Evolutionary conservation across 2,888 invertebrate species (phyloP), one percentile per base, ranked within the genome.

Genomic region (Catotricha subobsoleta): DNA sequence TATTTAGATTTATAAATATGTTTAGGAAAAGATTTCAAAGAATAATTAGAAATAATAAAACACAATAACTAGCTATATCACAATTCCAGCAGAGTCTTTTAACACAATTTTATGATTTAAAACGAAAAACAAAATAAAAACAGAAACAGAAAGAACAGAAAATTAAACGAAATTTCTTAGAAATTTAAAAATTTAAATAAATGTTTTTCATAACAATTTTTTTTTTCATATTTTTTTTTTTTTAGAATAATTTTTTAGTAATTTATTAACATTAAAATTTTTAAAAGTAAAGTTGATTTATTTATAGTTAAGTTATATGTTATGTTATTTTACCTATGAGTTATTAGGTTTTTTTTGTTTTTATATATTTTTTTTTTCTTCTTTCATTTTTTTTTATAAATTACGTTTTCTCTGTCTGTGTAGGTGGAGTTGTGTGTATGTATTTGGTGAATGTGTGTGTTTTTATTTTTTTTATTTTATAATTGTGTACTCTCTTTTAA

Each of bases 61-160:
- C n/a, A 47, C 48, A 45, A 48, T 36, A 27, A 30, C 29, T 39
- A 23, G 37, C 35, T 36, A 28, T 13, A 18, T 13, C 20, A 44
- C 23, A 35, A 35, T 35, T 21, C 36, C 20, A 35, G 20, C 20
- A 21, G 16, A 19, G 36, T 35, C 36, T 21, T 16, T 20, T 15
- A 15, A 27, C 31, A 33, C n/a, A 34, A 34, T n/a, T n/a, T n/a
- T n/a, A n/a, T n/a, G n/a, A n/a, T n/a, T n/a, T 34, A 37, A 18
- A 27, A 12, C 21, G 23, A 34, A 44, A 39, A 25, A 38, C 19
- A 34, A 31, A 33, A 35, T 42, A 40, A 43, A 33, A 7, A 7
- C 30, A 30, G 15, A 30, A 30, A 13, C n/a, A 30, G 10, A 27
- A 27, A 27, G 27, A 27, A 27, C 7, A 27, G 10, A 27, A 9